A percentile compares a stretch with the other conserved stretches of the same genome.
phyloP scores from a whole-genome alignment of 1,140 invertebrate species.

The Teleogryllus occipitalis region DNA sequence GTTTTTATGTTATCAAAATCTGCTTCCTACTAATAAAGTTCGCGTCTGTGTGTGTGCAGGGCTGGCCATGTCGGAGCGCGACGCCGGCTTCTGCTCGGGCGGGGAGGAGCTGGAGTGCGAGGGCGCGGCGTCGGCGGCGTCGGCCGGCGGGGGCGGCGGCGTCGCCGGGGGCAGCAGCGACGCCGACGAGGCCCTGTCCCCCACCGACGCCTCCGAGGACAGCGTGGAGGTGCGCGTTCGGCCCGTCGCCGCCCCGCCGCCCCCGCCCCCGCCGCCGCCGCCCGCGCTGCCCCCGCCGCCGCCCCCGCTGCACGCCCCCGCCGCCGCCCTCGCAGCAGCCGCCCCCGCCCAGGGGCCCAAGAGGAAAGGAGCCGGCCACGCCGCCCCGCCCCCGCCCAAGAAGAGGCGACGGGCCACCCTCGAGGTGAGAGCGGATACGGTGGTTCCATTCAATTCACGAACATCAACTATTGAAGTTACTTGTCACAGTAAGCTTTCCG shows the following conservation, averaged over 20 bases:
- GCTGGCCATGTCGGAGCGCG: constrained; percentile 34
- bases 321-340: constrained; percentile 27
- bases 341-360: constrained; percentile 24
- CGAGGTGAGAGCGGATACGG: background rate
- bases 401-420: background rate
- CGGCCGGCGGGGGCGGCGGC: constrained; percentile 49
- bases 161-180: constrained; percentile 59
- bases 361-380: constrained; percentile 24
- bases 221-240: constrained; percentile 58
- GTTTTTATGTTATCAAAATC: too few species aligned
- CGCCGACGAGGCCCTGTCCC: constrained; percentile 51
- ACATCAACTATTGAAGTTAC: too few species aligned
- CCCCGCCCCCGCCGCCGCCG: constrained; percentile 35
- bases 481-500: too few species aligned
- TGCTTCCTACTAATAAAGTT: too few species aligned
- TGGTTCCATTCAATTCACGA: too few species aligned
- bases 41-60: background rate
- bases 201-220: constrained; percentile 60
- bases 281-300: constrained; percentile 29
- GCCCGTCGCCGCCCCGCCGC: constrained; percentile 41
- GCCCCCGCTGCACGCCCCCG: constrained; percentile 23
- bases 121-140: constrained; percentile 45
- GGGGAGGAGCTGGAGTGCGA: constrained; percentile 40
- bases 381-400: constrained; percentile 16
- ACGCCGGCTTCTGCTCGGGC: constrained; percentile 63